Base-by-base conservation (phyloP, 2,888 invertebrate species). In the Diadegma fenestrale region DNA sequence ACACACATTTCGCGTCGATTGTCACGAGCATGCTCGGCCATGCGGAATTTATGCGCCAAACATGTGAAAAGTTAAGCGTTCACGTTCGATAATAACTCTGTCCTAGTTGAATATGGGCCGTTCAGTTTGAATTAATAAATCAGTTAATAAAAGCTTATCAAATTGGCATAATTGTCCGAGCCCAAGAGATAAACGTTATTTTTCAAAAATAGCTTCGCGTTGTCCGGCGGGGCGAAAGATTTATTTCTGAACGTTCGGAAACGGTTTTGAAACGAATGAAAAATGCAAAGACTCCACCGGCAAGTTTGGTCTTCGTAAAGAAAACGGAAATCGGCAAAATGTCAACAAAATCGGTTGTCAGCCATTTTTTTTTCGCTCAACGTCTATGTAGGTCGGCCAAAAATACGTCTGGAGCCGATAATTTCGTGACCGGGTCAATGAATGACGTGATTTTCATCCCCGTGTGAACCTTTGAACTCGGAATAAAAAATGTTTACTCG, bases 391-490 rank as follows among this genome's bases (percentile, higher is more conserved):
- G 82, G 82, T 79, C 78, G 54, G 72, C 64, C 84, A 72, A 84
- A 84, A 84, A 84, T 84, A 84, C 64, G 45, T n/a, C 26, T 6
- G 48, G 72, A 58, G 75, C 22, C 41, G 51, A 82, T 77, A 75
- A 43, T 63, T 41, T 77, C 41, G 26, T 37, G 37, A 78, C 82
- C 73, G 19, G 85, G 82, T 82, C 81, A 75, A 75, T 37, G 37
- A 30, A 72, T 78, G 69, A 63, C 69, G 77, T 63, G 33, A 81
- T 69, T 81, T 85, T 69, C 19, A 61, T 71, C 63, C 17, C 37
- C 68, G 64, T 61, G 64, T 79, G 85, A 85, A 82, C 82, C 45
- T 79, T 82, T 79, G 85, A 82, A 75, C 82, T 73, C 43, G 69
- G 37, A 22, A 48, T 69, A 69, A 22, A 73, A 77, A 51, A 78